Conservation (phyloP, 2,888 invertebrate genomes). For the Chorisops tibialis region DNA sequence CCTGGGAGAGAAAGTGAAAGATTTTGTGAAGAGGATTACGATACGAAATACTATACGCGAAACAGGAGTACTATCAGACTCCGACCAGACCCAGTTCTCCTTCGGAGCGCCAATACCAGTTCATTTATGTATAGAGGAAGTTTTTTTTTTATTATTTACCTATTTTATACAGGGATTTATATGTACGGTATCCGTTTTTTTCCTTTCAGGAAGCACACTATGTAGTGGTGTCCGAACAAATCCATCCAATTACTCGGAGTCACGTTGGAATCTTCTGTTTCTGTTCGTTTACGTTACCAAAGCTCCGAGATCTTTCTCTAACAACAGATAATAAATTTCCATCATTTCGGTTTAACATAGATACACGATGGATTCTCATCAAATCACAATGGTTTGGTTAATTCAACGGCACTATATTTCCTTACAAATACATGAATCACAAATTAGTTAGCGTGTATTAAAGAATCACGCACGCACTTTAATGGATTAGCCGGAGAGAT, state of each 20-base stretch:
- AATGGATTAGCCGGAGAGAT: too few relatives aligned
- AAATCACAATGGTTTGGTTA: too few relatives aligned
- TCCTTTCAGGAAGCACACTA: conserved; percentile 1
- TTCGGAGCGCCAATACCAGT: conserved; percentile 15
- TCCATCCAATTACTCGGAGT: conserved; percentile 21
- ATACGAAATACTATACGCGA: conserved; percentile 7
- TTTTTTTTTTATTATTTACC: too few relatives aligned
- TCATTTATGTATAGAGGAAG: conserved; percentile 6
- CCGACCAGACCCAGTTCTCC: conserved; percentile 22
- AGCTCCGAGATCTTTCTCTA: conserved; percentile 8
- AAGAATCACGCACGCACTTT: too few relatives aligned
- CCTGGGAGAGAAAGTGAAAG: conserved; percentile 22
- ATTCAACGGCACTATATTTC: too few relatives aligned
- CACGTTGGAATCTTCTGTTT: conserved; percentile 15
- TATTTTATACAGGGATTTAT: too few relatives aligned
- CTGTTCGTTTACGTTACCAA: not conserved
- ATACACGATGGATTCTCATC: too few relatives aligned
- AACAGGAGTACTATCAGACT: conserved; percentile 3
- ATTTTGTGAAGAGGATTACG: conserved; percentile 20
- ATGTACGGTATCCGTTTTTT: too few relatives aligned
- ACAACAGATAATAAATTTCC: conserved; percentile 13
- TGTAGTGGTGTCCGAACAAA: conserved; percentile 12
- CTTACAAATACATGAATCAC: too few relatives aligned
- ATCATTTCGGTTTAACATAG: not conserved
- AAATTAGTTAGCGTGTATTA: too few relatives aligned